Conservation (phyloP, 2,888 invertebrate genomes). For the Tipula confusa region DNA sequence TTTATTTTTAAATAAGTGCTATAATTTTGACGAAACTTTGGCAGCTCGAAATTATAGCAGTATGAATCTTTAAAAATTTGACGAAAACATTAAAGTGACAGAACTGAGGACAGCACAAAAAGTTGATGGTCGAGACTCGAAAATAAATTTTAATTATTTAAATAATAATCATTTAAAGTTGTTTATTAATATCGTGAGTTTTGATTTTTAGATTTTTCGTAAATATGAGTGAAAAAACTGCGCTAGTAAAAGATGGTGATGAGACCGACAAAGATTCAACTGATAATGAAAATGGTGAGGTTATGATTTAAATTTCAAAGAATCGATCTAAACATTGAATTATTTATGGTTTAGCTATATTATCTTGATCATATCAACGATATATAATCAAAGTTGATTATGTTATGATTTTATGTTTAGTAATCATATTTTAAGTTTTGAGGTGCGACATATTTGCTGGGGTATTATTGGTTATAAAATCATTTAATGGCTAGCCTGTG, state of each 20-base stretch:
- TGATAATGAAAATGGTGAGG: conserved; percentile 1
- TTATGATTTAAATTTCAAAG: neutral
- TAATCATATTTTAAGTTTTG: no score
- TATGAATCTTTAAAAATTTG: neutral
- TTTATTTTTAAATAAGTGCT: neutral
- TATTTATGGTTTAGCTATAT: no score
- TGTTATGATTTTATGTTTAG: no score
- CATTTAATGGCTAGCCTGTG: no score
- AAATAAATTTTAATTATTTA: neutral
- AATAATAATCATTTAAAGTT: neutral
- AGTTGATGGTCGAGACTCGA: neutral
- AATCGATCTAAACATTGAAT: neutral
- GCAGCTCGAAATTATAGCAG: neutral
- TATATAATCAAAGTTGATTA: no score
- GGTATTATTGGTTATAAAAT: no score
- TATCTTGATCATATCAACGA: neutral
- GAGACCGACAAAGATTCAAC: neutral
- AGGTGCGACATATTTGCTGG: no score
- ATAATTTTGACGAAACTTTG: neutral
- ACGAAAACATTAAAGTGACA: neutral
- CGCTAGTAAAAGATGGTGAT: neutral
- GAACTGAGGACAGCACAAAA: neutral
- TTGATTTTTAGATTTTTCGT: neutral
- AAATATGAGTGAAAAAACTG: neutral
- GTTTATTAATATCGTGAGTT: neutral